A percentile compares a stretch with the other conserved stretches of the same genome.
Conservation (phyloP, 2,113 vertebrate species). For the Amblyopsis rosae region DNA sequence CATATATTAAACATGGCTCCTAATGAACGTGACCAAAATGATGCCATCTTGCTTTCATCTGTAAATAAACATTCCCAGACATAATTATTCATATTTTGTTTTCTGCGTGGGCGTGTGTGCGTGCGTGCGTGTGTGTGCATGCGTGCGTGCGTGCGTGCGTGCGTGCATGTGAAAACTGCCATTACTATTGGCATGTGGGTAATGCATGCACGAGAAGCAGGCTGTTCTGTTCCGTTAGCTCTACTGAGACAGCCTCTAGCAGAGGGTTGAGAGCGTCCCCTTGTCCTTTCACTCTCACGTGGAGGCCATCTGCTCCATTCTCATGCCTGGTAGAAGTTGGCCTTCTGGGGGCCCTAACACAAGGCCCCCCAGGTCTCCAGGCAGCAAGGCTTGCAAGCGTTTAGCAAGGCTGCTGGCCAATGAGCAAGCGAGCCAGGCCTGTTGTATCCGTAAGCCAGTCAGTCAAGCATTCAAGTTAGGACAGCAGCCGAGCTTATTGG, state of each 20-base stretch:
- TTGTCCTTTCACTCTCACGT: slow-evolving; percentile 17
- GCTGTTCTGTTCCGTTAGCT: too few relatives aligned
- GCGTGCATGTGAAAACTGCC: background rate
- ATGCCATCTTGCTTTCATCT: slow-evolving; percentile 67
- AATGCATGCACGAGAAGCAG: too few relatives aligned
- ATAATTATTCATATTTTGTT: slow-evolving; percentile 65
- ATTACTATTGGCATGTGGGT: too few relatives aligned
- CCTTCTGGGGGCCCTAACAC: slow-evolving; percentile 27
- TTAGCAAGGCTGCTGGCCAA: background rate
- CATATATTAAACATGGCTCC: slow-evolving; percentile 73
- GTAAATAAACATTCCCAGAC: slow-evolving; percentile 50
- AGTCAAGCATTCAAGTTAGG: slow-evolving; percentile 21
- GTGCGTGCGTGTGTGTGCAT: slow-evolving; percentile 28
- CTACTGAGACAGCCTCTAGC: background rate
- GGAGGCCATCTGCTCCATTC: slow-evolving; percentile 36
- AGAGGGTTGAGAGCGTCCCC: slow-evolving; percentile 2
- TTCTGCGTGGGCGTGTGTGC: slow-evolving; percentile 22
- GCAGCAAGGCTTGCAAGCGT: slow-evolving; percentile 24
- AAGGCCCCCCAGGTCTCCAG: slow-evolving; percentile 29
- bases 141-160: background rate
- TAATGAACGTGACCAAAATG: slow-evolving; percentile 64
- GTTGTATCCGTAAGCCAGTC: background rate
- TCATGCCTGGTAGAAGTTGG: slow-evolving; percentile 31
- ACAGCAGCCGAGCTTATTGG: slow-evolving; percentile 48
- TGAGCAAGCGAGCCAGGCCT: background rate